Conservation (phyloP, 1,140 invertebrate genomes). For the Gryon sp. region DNA sequence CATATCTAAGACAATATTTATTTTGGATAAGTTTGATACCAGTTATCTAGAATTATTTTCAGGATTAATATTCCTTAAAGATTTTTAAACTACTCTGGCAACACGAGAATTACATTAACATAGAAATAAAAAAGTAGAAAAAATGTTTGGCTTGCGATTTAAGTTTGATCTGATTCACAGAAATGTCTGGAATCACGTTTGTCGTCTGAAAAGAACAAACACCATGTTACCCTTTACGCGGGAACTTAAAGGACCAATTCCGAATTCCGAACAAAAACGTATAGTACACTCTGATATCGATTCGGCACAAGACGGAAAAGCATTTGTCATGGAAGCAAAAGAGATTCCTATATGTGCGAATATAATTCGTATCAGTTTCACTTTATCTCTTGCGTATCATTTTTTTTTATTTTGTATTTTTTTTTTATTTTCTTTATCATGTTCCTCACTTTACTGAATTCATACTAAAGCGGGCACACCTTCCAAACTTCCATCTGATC, state of each 20-base stretch:
- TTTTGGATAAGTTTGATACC: too few species aligned
- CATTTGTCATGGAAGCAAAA: conserved; percentile 48
- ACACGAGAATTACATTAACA: neutral
- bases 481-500: conserved; percentile 46
- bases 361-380: conserved; percentile 58
- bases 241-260: conserved; percentile 46
- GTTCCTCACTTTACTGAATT: conserved; percentile 46
- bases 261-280: conserved; percentile 37
- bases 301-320: conserved; percentile 20
- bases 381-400: conserved; percentile 29
- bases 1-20: too few species aligned
- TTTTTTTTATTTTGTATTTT: neutral
- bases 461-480: conserved; percentile 40
- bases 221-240: neutral
- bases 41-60: too few species aligned
- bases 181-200: conserved; percentile 23
- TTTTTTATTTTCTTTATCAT: conserved; percentile 41
- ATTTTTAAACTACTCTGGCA: too few species aligned
- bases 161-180: conserved; percentile 18
- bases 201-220: conserved; percentile 31
- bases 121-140: neutral
- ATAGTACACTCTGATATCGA: conserved; percentile 19
- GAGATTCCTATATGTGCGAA: conserved; percentile 43
- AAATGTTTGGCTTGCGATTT: neutral
- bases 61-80: too few species aligned